Conservation (phyloP, 2,888 invertebrate species). For the Oscheius sp. region DNA sequence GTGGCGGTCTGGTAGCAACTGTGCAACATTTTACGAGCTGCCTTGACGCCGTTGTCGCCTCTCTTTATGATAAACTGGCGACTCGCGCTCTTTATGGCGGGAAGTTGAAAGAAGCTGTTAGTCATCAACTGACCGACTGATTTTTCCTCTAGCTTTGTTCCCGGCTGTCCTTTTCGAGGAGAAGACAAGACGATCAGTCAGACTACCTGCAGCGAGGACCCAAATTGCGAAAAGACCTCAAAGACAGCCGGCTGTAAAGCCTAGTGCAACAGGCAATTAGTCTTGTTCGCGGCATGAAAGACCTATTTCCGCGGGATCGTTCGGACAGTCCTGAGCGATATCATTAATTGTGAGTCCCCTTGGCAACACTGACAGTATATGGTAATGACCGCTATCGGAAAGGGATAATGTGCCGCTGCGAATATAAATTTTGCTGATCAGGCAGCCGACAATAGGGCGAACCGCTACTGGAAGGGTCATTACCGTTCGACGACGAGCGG, state of each 20-base stretch:
- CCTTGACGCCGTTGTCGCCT: slow-evolving; percentile 28
- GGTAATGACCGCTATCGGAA: slow-evolving; percentile 26
- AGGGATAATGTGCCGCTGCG: slow-evolving; percentile 32
- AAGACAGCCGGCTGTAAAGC: slow-evolving; percentile 32
- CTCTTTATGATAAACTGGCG: slow-evolving; percentile 36
- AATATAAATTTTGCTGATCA: slow-evolving; percentile 31
- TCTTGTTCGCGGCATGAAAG: slow-evolving; percentile 18
- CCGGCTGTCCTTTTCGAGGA: neutral
- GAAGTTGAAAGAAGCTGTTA: no score
- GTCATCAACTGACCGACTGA: neutral
- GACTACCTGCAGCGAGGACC: slow-evolving; percentile 3
- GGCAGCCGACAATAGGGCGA: slow-evolving; percentile 10
- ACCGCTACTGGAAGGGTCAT: slow-evolving; percentile 4
- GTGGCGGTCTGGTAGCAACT: neutral
- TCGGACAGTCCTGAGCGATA: neutral
- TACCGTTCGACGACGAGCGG: slow-evolving; percentile 4
- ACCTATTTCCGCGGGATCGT: slow-evolving; percentile 22
- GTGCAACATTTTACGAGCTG: slow-evolving; percentile 30
- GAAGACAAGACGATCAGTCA: neutral
- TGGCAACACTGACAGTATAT: slow-evolving; percentile 28
- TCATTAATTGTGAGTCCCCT: neutral
- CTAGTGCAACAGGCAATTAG: slow-evolving; percentile 21
- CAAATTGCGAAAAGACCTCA: slow-evolving; percentile 22
- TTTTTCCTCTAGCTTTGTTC: neutral
- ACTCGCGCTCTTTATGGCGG: slow-evolving; percentile 2